Percentiles rank a stretch among this genome's conserved stretches.
phyloP scores from a whole-genome alignment of 2,888 invertebrate species.

The Stomorhina lunata region DNA sequence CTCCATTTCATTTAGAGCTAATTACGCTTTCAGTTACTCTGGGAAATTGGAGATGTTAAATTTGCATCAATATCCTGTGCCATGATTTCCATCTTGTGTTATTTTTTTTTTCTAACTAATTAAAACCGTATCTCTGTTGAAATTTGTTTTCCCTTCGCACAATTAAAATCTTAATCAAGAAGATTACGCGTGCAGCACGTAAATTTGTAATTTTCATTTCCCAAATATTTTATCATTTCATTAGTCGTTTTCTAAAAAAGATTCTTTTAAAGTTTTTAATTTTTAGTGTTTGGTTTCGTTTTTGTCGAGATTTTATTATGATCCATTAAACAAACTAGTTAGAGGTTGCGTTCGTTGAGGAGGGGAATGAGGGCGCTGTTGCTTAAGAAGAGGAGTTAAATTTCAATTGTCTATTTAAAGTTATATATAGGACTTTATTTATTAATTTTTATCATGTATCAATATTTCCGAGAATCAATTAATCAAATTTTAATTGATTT shows the following conservation, averaged over 20 bases:
- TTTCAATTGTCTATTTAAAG: too few species aligned
- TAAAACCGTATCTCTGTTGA: conserved; percentile 52
- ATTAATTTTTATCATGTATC: too few species aligned
- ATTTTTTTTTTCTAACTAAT: background rate
- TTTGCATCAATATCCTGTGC: too few species aligned
- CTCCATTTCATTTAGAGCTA: background rate
- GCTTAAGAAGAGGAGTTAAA: too few species aligned
- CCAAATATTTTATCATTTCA: conserved; percentile 15
- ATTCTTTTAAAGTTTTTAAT: background rate
- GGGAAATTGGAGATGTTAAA: too few species aligned
- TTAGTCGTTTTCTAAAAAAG: background rate
- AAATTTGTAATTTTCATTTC: conserved; percentile 55
- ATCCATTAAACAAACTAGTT: conserved; percentile 19
- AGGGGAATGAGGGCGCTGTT: too few species aligned
- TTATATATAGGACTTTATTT: too few species aligned
- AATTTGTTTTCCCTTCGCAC: conserved; percentile 45
- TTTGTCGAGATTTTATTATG: conserved; percentile 32
- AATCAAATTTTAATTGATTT: too few species aligned
- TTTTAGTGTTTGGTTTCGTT: background rate
- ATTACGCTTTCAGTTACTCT: background rate
- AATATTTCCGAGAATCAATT: too few species aligned
- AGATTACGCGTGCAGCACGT: conserved; percentile 66
- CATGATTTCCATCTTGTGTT: background rate
- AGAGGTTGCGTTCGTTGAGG: background rate
- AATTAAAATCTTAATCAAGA: conserved; percentile 68